Evolutionary conservation across 2,888 invertebrate species (phyloP).

Genomic region (Lamproptera curius): DNA sequence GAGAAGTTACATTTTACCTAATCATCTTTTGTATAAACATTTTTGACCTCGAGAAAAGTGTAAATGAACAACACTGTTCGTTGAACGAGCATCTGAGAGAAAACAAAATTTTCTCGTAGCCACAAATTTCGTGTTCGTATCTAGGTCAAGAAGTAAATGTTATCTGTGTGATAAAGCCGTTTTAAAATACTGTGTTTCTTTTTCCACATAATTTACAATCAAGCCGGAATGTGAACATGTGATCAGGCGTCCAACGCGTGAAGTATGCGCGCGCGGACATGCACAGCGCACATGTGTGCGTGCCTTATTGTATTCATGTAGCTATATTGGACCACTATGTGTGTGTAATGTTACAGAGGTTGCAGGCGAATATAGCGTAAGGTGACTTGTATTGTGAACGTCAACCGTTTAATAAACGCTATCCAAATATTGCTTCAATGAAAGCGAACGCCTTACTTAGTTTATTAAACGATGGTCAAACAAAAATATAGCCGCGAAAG

Average conservation of each 20-base stretch:
- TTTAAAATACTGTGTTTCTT: slow-evolving; percentile 28
- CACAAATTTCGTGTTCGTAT: slow-evolving; percentile 20
- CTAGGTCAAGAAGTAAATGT: slow-evolving; percentile 23
- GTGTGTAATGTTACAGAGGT: slow-evolving; percentile 32
- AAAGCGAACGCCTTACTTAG: too few relatives aligned
- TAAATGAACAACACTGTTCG: too few relatives aligned
- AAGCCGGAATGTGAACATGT: slow-evolving; percentile 63
- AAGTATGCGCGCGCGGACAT: slow-evolving; percentile 33
- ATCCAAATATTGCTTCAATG: too few relatives aligned
- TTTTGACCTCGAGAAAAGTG: too few relatives aligned
- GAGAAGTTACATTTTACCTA: too few relatives aligned
- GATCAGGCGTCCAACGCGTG: slow-evolving; percentile 63
- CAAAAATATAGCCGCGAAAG: too few relatives aligned
- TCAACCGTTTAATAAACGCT: neutral
- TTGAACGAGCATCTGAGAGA: too few relatives aligned
- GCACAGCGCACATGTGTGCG: slow-evolving; percentile 31
- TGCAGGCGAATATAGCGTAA: slow-evolving; percentile 29
- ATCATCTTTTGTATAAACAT: too few relatives aligned
- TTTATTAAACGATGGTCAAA: too few relatives aligned
- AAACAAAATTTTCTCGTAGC: slow-evolving; percentile 9
- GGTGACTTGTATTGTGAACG: slow-evolving; percentile 1
- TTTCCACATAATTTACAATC: slow-evolving; percentile 39
- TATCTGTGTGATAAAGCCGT: slow-evolving; percentile 32
- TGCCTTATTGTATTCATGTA: slow-evolving; percentile 38
- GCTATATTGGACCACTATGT: slow-evolving; percentile 43